Base-by-base conservation (phyloP, 1,140 invertebrate species). In the Zaprionus gabonicus region DNA sequence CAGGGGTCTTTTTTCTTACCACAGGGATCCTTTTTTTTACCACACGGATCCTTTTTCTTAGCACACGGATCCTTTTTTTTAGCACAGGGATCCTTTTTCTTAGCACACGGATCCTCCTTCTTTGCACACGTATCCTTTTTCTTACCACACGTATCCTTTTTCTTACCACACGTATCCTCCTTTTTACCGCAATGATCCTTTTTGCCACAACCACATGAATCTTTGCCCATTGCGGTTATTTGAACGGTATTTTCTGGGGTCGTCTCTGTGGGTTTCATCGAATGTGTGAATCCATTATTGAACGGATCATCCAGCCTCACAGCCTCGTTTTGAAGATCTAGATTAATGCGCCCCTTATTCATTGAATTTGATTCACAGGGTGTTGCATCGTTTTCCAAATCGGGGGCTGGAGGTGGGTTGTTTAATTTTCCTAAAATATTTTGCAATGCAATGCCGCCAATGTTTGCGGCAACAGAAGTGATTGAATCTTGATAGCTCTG, bases 401-500 rank as follows among this genome's bases (percentile, higher is more conserved):
- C 15, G 41, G 25, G 23, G 9, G 15, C 31, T 3, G 9, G 15
- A 38, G 38, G 9, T 28, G 15, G 1, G 10, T 3, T 5, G 44
- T 4, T 0, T 0, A 6, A 17, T 28, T 58, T 13, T 71, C 71
- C 4, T 0, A 63, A 31, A 34, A 34, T 10, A 10, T 90, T 69
- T 38, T 90, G 75, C 9, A 91, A 27, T 0, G 90, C 90, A 0
- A 85, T 80, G 55, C 90, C 91, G 64, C 90, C 91, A 10, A 91
- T 76, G 53, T 81, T 91, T 12, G 90, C 90, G 1, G 90, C 90
- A 41, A 91, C 71, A 0, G 90, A 73, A 2, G 90, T 91, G 1
- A 91, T 76, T 17, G 59, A 58, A 25, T 91, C 85, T 55, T 91
- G 90, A 7, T 81, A 91, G 4, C 59, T 57, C 0, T 85, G 73